These are phyloP conservation scores for Pachymerium ferrugineum DNA, from an alignment of 2,888 invertebrate genomes.

Conservation along the genomic window DNA sequence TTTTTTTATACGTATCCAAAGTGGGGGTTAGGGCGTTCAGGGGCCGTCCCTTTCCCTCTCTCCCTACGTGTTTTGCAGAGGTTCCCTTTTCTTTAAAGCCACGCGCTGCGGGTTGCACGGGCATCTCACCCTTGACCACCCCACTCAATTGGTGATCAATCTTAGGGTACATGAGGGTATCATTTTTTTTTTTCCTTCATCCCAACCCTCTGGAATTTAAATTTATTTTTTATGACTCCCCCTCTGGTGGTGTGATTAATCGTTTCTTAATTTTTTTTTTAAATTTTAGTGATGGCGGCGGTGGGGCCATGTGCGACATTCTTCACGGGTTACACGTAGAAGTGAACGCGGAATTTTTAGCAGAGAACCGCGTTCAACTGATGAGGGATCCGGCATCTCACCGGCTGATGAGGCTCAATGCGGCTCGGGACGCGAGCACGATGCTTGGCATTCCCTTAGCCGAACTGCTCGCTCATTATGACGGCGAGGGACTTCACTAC, in stretches of 20 bases:
- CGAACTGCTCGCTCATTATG: constrained; percentile 28
- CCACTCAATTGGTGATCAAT: background rate
- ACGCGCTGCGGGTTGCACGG: constrained; percentile 18
- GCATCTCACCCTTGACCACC: constrained; percentile 18
- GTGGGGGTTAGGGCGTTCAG: background rate
- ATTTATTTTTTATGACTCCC: background rate
- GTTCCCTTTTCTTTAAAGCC: background rate
- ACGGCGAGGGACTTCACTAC: constrained; percentile 19
- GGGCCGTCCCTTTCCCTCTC: background rate
- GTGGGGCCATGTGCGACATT: constrained; percentile 31
- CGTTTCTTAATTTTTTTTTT: background rate
- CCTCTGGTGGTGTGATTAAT: background rate
- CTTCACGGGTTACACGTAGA: constrained; percentile 30
- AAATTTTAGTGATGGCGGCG: constrained; percentile 29
- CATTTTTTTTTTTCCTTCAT: no score
- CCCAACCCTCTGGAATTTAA: background rate
- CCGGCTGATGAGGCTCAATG: background rate
- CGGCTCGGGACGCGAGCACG: background rate
- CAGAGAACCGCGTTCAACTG: background rate
- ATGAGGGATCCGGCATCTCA: background rate
- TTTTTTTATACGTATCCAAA: background rate
- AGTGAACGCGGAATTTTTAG: constrained; percentile 26
- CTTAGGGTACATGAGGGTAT: background rate
- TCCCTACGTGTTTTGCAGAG: background rate
- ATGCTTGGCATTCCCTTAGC: constrained; percentile 28